Base-by-base conservation (phyloP, 1,140 invertebrate genomes). In the Lycorma delicatula region DNA sequence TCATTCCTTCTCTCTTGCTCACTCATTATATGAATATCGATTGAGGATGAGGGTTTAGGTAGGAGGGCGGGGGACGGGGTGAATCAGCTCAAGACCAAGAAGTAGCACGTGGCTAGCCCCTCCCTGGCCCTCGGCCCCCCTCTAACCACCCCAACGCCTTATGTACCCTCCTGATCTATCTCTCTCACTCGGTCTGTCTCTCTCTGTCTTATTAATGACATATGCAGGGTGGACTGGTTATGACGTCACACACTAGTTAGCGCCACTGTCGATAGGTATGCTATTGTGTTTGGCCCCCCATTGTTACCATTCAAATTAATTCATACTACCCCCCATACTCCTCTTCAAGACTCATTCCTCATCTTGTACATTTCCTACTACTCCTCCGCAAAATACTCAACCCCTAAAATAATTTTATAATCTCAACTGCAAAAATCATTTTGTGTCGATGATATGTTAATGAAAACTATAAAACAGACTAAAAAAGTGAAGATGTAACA, bases 1-100 rank as follows among this genome's bases (percentile, higher is more conserved):
- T 44, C 41, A 44, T 11, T 44, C 55, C 27, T 46, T 57, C 56
- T 57, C 56, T 38, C 56, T 57, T 31, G 47, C 56, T 49, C 56
- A 57, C 56, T 57, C 56, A 57, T 57, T 57, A 57, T 57, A 57
- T 57, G 56, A 57, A 57, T 57, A 57, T 57, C 56, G 56, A 57
- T 57, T 57, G 56, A 48, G 20, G 56, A 57, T 56, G 54, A 56
- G 54, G 52, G 52, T 54, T 54, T 38, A 41, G 52, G 31, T 12
- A 3, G 41, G 5, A 16, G 20, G 12, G 53, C 7, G 25, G 27
- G 16, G 23, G 54, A 34, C 22, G 54, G 38, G 36, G 26, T 26
- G 16, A 25, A 38, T 22, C 41, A 44, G 56, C 46, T 48, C 29
- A 51, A 51, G 47, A 57, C 47, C 27, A 57, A 50, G 47, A 57